Evolutionary conservation across 2,888 invertebrate species (phyloP).

Genomic region (Pseudococcus longispinus): DNA sequence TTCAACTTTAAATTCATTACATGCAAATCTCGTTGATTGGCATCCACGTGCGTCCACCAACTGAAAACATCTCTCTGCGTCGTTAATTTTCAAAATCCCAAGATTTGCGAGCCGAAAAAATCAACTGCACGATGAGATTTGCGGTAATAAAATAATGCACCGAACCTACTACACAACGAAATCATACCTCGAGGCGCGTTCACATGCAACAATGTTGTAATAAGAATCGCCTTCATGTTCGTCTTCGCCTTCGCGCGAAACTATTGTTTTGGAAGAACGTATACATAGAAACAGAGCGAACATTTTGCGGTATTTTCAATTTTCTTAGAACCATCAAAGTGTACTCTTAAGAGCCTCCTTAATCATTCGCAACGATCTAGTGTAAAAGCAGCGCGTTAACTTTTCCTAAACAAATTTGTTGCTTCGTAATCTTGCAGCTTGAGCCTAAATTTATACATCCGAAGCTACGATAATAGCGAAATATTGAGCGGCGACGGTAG

Average conservation of each 20-base stretch:
- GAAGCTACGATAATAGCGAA: conserved; percentile 50
- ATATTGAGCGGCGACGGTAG: conserved; percentile 31
- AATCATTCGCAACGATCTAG: conserved; percentile 55
- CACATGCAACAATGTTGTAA: conserved; percentile 22
- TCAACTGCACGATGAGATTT: not conserved
- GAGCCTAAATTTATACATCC: conserved; percentile 48
- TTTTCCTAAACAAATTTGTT: conserved; percentile 52
- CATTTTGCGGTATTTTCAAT: conserved; percentile 58
- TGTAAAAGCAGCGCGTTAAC: conserved; percentile 44
- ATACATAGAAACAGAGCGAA: conserved; percentile 45
- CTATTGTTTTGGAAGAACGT: conserved; percentile 36
- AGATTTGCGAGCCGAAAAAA: too few relatives aligned
- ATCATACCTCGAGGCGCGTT: not conserved
- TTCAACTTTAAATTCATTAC: too few relatives aligned
- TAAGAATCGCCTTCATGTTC: not conserved
- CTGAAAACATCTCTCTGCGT: too few relatives aligned
- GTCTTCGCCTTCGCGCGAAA: not conserved
- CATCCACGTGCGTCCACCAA: too few relatives aligned
- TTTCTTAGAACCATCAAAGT: conserved; percentile 56
- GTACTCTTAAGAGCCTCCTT: conserved; percentile 53
- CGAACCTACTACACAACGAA: not conserved
- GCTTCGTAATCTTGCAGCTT: conserved; percentile 48
- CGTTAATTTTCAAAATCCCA: too few relatives aligned
- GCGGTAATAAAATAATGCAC: not conserved
- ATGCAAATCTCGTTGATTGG: too few relatives aligned